Evolutionary conservation across 2,797 vertebrate genomes (phyloP).

Genomic region (Gallirallus australis): DNA sequence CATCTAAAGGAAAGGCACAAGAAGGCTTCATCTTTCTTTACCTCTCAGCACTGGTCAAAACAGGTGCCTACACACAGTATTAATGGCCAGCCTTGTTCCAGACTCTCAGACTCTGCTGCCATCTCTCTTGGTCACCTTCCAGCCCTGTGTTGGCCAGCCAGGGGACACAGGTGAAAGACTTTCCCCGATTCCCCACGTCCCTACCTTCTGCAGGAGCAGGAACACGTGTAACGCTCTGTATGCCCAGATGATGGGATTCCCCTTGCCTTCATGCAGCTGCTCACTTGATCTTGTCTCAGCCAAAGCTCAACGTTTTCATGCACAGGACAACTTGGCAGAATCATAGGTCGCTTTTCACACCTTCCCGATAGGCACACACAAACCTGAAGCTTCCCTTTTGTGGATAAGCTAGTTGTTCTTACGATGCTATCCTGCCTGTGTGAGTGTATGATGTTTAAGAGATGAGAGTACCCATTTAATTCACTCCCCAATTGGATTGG

Average conservation of each 20-base stretch:
- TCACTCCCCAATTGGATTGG: background rate
- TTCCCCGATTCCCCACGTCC: background rate
- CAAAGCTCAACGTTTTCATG: background rate
- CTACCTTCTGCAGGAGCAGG: background rate
- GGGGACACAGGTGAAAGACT: background rate
- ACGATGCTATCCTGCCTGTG: background rate
- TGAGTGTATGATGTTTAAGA: background rate
- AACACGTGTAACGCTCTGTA: background rate
- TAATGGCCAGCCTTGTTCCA: background rate
- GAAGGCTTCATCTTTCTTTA: background rate
- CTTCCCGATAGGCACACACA: background rate
- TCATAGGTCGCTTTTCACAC: background rate
- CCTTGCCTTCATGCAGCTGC: background rate
- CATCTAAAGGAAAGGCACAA: background rate
- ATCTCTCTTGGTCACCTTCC: too few relatives aligned
- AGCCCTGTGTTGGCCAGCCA: rapidly evolving
- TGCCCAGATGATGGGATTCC: background rate
- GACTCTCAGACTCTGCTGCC: background rate
- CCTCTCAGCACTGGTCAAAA: background rate
- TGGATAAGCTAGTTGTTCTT: background rate
- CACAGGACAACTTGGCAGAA: background rate
- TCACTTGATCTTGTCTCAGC: rapidly evolving
- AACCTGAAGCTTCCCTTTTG: background rate
- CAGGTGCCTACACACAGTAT: background rate
- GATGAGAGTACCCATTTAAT: background rate